phyloP scores from a whole-genome alignment of 2,888 invertebrate species.

The Diarsia rubi region DNA sequence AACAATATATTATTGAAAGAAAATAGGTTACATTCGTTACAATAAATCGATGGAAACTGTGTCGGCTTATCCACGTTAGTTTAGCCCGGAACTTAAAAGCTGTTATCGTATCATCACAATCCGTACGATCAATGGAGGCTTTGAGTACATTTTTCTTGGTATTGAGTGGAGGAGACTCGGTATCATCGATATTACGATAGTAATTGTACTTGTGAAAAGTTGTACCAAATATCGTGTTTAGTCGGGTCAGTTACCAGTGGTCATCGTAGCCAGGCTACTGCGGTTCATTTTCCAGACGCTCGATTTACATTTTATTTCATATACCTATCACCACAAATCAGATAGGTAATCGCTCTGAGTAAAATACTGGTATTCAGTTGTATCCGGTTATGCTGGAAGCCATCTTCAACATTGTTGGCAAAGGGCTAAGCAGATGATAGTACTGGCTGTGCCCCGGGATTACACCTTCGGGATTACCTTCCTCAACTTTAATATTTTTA shows the following conservation, averaged over 20 bases:
- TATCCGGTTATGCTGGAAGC: too few species aligned
- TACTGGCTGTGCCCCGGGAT: too few species aligned
- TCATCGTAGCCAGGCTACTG: background rate
- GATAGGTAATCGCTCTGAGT: too few species aligned
- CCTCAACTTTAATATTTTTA: too few species aligned
- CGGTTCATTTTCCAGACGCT: too few species aligned
- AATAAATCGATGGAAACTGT: background rate
- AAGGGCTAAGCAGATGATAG: too few species aligned
- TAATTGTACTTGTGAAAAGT: background rate
- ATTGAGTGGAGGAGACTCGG: conserved; percentile 66
- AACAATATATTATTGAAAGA: background rate
- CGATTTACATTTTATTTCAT: too few species aligned
- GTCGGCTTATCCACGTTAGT: conserved; percentile 69
- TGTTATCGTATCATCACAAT: conserved; percentile 81
- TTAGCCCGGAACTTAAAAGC: conserved; percentile 62
- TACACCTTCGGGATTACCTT: too few species aligned
- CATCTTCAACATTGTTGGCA: too few species aligned
- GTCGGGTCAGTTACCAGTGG: background rate
- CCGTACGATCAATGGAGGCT: conserved; percentile 74
- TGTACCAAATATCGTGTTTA: background rate
- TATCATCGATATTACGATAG: conserved; percentile 25
- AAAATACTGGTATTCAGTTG: too few species aligned
- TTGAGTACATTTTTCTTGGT: conserved; percentile 68
- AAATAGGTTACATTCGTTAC: accelerated
- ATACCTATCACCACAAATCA: too few species aligned